Percentiles rank a stretch among this genome's conserved stretches.
phyloP scores from a whole-genome alignment of 1,140 invertebrate genomes.

The Conus betulinus region DNA sequence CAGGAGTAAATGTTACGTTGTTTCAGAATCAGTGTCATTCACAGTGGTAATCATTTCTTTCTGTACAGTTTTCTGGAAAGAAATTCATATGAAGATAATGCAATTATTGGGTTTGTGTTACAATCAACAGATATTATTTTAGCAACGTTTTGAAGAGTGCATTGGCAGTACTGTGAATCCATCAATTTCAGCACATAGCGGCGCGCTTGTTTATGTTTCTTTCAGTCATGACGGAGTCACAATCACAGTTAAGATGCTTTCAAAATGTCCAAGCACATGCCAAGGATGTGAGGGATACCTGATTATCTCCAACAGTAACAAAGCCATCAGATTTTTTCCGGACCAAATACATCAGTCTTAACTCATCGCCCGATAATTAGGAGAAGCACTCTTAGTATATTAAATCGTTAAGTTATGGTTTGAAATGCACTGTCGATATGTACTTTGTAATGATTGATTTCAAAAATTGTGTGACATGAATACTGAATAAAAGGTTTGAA shows the following conservation, averaged over 20 bases:
- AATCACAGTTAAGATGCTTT: neutral
- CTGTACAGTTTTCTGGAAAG: no score
- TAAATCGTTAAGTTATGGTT: neutral
- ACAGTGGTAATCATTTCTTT: no score
- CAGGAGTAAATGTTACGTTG: no score
- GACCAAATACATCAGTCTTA: neutral
- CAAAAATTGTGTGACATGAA: neutral
- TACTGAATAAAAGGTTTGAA: constrained; percentile 4
- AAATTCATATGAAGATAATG: neutral
- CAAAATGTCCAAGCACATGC: neutral
- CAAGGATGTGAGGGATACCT: no score
- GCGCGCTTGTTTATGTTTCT: no score
- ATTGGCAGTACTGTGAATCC: no score
- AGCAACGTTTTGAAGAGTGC: no score
- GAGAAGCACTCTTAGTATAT: neutral
- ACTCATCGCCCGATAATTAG: neutral
- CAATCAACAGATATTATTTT: neutral
- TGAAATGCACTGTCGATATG: neutral
- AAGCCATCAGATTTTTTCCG: neutral
- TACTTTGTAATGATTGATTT: neutral
- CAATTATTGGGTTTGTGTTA: neutral
- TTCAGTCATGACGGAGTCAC: neutral
- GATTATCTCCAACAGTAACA: no score
- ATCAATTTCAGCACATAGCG: no score
- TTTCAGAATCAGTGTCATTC: no score